A percentile compares a stretch with the other conserved stretches of the same genome.
Conservation (phyloP, 2,888 invertebrate genomes). For the Thyatira batis region DNA sequence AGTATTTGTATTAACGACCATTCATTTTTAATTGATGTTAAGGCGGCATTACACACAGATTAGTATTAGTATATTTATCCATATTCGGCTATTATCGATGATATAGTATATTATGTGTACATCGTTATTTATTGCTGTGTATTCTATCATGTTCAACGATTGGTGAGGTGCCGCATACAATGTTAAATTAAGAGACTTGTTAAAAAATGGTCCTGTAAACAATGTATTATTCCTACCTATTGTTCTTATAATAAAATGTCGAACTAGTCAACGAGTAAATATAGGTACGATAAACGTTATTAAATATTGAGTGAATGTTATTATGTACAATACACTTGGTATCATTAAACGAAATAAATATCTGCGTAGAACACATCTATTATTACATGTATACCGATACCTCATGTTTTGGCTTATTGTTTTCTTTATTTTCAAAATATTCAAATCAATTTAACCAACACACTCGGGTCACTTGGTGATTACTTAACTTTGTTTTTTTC, state of each 20-base stretch:
- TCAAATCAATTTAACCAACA: neutral
- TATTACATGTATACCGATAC: constrained; percentile 47
- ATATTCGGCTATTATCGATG: neutral
- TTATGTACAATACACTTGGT: constrained; percentile 68
- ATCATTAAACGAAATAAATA: constrained; percentile 76
- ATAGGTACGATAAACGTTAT: constrained; percentile 59
- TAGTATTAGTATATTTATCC: neutral
- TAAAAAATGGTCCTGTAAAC: neutral
- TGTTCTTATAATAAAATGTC: constrained; percentile 40
- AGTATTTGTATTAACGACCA: no score
- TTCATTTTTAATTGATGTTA: neutral
- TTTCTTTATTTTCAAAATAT: constrained; percentile 4
- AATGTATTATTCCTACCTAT: neutral
- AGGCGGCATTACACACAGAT: neutral
- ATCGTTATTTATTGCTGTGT: no score
- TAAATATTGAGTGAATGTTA: constrained; percentile 61
- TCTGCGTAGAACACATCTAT: constrained; percentile 68
- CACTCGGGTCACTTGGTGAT: neutral
- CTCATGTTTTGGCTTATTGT: constrained; percentile 13
- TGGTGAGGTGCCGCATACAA: neutral
- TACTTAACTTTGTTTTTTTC: constrained; percentile 37
- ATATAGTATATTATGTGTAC: no score
- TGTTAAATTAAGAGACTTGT: neutral
- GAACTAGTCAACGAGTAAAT: constrained; percentile 73
- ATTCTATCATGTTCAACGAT: no score